Conservation (phyloP, 64 coral and sea anemone species). For the Platygyra sinensis region DNA sequence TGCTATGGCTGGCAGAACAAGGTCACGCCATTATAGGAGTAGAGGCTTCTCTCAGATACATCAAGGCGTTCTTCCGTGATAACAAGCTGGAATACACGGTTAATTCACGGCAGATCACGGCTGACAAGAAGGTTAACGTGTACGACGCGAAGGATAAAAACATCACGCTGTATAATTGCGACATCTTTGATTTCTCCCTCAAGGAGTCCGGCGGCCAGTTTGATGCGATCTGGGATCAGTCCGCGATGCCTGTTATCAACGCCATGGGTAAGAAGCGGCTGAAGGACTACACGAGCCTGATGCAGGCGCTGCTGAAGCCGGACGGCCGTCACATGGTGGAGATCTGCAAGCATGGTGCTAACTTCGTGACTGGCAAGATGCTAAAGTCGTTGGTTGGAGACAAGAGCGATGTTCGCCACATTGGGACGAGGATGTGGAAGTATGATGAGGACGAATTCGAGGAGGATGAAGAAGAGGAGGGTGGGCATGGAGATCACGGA, state of each 20-base stretch:
- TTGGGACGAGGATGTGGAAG: slow-evolving; percentile 38
- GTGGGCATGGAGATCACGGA: neutral
- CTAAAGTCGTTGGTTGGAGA: slow-evolving; percentile 30
- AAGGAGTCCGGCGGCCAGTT: neutral
- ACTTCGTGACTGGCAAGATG: slow-evolving; percentile 20
- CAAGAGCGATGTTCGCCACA: slow-evolving; percentile 21
- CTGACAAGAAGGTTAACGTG: neutral
- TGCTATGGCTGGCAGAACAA: slow-evolving; percentile 32
- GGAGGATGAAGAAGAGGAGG: slow-evolving; percentile 16
- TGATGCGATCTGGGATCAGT: slow-evolving; percentile 46
- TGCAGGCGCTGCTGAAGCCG: slow-evolving; percentile 17
- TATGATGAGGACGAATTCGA: slow-evolving; percentile 15
- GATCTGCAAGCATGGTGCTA: slow-evolving; percentile 26
- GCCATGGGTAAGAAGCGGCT: slow-evolving; percentile 20
- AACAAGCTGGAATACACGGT: slow-evolving; percentile 12
- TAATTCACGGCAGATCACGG: neutral
- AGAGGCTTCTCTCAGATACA: neutral
- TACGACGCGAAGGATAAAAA: slow-evolving; percentile 17
- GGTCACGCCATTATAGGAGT: slow-evolving; percentile 21
- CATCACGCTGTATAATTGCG: slow-evolving; percentile 24
- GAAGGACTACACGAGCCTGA: slow-evolving; percentile 22
- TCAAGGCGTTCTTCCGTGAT: slow-evolving; percentile 30
- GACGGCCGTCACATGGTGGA: slow-evolving; percentile 43
- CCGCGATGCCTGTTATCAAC: slow-evolving; percentile 11
- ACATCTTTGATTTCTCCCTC: slow-evolving; percentile 11